Conservation (phyloP, 2,113 vertebrate species). For the Cranoglanis bouderius region DNA sequence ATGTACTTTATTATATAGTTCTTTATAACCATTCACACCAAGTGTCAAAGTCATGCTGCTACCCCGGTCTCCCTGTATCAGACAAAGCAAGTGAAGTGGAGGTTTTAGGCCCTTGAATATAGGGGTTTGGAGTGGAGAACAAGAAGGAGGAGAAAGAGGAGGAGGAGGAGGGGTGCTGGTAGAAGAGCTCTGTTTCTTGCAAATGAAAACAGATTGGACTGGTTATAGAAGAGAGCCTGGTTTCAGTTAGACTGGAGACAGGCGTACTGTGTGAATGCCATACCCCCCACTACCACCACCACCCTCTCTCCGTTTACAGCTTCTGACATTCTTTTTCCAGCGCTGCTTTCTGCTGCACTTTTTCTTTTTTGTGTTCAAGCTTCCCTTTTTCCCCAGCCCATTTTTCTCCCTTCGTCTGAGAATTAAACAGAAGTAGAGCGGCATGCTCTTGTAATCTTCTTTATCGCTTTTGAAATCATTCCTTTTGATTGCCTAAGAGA, state of each 20-base stretch:
- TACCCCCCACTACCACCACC: slow-evolving; percentile 64
- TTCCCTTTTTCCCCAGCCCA: slow-evolving; percentile 32
- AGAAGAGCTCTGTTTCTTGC: slow-evolving; percentile 71
- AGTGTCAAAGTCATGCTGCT: not conserved
- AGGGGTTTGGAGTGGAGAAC: slow-evolving; percentile 27
- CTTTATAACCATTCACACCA: not conserved
- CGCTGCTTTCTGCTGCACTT: slow-evolving; percentile 55
- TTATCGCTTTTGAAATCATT: slow-evolving; percentile 41
- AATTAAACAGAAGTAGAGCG: slow-evolving; percentile 55
- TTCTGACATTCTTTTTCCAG: slow-evolving; percentile 65
- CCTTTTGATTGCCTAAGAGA: slow-evolving; percentile 27
- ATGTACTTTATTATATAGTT: not conserved
- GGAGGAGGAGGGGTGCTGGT: slow-evolving; percentile 28
- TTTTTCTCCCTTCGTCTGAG: slow-evolving; percentile 13
- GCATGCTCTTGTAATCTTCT: slow-evolving; percentile 45
- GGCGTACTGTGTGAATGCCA: slow-evolving; percentile 83
- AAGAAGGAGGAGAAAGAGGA: not conserved
- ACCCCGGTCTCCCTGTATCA: not conserved
- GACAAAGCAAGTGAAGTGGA: slow-evolving; percentile 26
- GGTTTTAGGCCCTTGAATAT: slow-evolving; percentile 29
- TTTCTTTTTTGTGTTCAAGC: slow-evolving; percentile 36
- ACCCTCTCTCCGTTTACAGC: slow-evolving; percentile 60
- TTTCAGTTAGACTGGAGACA: slow-evolving; percentile 93
- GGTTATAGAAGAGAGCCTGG: slow-evolving; percentile 88
- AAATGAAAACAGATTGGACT: slow-evolving; percentile 83